A percentile compares a stretch with the other conserved stretches of the same genome.
phyloP scores from a whole-genome alignment of 2,797 vertebrate genomes.

The Otolemur crassicaudatus region DNA sequence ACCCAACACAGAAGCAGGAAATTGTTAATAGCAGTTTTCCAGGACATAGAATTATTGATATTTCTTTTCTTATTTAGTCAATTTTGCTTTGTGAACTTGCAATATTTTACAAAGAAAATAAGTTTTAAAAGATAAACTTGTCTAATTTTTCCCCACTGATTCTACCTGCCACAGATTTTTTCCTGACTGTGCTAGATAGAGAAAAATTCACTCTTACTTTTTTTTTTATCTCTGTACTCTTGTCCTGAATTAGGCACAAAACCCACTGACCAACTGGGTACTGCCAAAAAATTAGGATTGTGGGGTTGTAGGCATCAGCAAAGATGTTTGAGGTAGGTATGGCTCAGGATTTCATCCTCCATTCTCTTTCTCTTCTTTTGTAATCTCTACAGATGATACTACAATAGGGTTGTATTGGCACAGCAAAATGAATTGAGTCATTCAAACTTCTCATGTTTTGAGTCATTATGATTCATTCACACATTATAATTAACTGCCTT shows the following conservation, averaged over 20 bases:
- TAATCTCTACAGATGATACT: not conserved
- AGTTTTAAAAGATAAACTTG: not conserved
- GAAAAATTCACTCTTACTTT: not conserved
- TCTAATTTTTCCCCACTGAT: not conserved
- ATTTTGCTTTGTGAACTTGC: not conserved
- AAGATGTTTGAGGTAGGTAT: not conserved
- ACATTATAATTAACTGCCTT: slow-evolving; percentile 5
- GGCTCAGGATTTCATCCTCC: not conserved
- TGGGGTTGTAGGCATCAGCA: too few species aligned
- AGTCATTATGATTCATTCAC: not conserved
- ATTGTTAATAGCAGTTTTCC: not conserved
- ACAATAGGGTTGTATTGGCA: not conserved
- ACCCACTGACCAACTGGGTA: not conserved
- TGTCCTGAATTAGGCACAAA: not conserved
- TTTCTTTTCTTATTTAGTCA: not conserved
- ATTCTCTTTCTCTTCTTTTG: not conserved
- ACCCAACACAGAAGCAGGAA: not conserved
- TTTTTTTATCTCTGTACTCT: not conserved
- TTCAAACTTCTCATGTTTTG: slow-evolving; percentile 1
- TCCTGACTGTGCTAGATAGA: not conserved
- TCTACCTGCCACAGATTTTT: not conserved
- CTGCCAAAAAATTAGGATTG: not conserved
- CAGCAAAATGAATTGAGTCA: not conserved
- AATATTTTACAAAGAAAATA: slow-evolving; percentile 32
- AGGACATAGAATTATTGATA: not conserved